phyloP scores from a whole-genome alignment of 2,888 invertebrate species.

The Lasius platythorax region DNA sequence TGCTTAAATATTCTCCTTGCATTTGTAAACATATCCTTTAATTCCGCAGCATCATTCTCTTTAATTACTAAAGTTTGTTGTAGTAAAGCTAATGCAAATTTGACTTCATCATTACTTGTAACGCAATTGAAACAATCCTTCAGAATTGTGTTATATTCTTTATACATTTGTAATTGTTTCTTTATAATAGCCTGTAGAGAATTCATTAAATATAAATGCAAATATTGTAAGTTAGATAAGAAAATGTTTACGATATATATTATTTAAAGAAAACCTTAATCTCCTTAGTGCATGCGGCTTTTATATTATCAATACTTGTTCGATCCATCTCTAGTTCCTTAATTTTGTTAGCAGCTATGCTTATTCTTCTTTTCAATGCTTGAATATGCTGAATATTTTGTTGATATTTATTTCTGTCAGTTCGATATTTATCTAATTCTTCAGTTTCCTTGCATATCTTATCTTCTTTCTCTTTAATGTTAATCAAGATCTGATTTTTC shows the following conservation, averaged over 20 bases:
- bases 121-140: slow-evolving; percentile 78
- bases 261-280: slow-evolving; percentile 73
- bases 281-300: slow-evolving; percentile 68
- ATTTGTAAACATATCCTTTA: slow-evolving; percentile 76
- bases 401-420: slow-evolving; percentile 69
- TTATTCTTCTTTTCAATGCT: slow-evolving; percentile 77
- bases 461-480: slow-evolving; percentile 80
- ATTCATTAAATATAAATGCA: slow-evolving; percentile 15
- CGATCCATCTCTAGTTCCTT: slow-evolving; percentile 80
- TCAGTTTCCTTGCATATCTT: slow-evolving; percentile 69
- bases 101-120: slow-evolving; percentile 75
- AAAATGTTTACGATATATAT: neutral
- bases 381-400: slow-evolving; percentile 74
- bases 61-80: slow-evolving; percentile 72
- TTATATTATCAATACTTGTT: slow-evolving; percentile 79
- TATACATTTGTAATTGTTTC: slow-evolving; percentile 80
- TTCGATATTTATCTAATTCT: slow-evolving; percentile 75
- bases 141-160: slow-evolving; percentile 77
- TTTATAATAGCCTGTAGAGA: slow-evolving; percentile 72
- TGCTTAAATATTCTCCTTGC: slow-evolving; percentile 82
- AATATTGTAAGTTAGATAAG: neutral
- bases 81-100: slow-evolving; percentile 74
- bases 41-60: slow-evolving; percentile 80
- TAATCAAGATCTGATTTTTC: slow-evolving; percentile 64
- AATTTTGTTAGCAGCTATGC: slow-evolving; percentile 76